phyloP scores from a whole-genome alignment of 2,113 vertebrate species.

The Pseudorhombus dupliciocellatus region DNA sequence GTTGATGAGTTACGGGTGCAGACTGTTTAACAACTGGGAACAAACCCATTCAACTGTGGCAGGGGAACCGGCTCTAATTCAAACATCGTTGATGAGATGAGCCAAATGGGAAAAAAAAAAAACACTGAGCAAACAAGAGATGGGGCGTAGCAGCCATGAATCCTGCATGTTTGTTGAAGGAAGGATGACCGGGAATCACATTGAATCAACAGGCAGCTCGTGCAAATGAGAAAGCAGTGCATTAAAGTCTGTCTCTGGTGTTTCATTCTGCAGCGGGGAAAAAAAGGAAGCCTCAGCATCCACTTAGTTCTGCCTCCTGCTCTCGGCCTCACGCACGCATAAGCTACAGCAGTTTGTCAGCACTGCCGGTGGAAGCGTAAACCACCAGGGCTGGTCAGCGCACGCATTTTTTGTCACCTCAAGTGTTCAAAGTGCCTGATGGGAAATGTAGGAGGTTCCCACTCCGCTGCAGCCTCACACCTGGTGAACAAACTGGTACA shows the following conservation, averaged over 20 bases:
- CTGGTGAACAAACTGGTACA: conserved; percentile 98
- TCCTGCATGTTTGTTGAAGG: neutral
- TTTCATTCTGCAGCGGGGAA: conserved; percentile 30
- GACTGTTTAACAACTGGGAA: conserved; percentile 41
- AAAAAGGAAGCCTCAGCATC: conserved; percentile 28
- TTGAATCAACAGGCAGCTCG: conserved; percentile 71
- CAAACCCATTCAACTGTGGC: conserved; percentile 40
- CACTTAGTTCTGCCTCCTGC: conserved; percentile 13
- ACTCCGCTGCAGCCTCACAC: conserved; percentile 73
- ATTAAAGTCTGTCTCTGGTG: conserved; percentile 6
- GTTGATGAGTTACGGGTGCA: conserved; percentile 15
- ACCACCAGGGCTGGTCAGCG: conserved; percentile 58
- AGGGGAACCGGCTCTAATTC: conserved; percentile 31
- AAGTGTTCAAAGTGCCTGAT: conserved; percentile 26
- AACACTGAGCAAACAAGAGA: conserved; percentile 35
- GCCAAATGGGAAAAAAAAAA: conserved; percentile 20
- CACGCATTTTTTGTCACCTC: conserved; percentile 37
- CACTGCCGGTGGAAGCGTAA: conserved; percentile 43
- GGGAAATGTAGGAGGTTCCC: neutral
- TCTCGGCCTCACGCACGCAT: conserved; percentile 1
- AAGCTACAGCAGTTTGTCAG: conserved; percentile 22
- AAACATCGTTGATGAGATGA: conserved; percentile 28
- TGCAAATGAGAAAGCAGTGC: conserved; percentile 68
- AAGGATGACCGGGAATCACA: conserved; percentile 1
- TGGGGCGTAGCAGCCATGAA: conserved; percentile 2